A percentile compares a stretch with the other conserved stretches of the same genome.
Evolutionary conservation across 2,113 vertebrate genomes (phyloP).

Genomic region (Vulpes ferrilata): DNA sequence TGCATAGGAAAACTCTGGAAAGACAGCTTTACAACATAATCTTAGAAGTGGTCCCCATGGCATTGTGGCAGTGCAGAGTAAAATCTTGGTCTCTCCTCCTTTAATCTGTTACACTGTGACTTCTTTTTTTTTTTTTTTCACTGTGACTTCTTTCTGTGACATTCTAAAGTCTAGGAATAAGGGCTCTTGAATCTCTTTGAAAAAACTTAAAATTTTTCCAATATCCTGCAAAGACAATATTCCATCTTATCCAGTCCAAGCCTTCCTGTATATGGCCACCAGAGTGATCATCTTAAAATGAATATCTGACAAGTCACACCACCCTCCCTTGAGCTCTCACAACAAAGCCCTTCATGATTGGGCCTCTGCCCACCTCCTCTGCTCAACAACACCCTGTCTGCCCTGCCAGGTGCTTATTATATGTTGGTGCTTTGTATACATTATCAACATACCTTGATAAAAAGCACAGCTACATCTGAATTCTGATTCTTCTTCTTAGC

Average conservation of each 20-base stretch:
- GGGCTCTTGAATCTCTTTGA: background rate
- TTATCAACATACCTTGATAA: background rate
- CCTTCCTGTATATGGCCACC: background rate
- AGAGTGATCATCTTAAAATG: background rate
- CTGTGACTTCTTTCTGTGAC: background rate
- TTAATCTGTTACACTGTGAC: background rate
- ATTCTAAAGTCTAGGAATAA: background rate
- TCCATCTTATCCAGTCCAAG: background rate
- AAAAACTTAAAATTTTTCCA: background rate
- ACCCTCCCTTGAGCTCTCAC: no score
- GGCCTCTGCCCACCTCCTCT: background rate
- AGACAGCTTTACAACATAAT: background rate
- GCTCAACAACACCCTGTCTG: background rate
- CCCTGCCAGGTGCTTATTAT: rapidly evolving
- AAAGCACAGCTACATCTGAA: background rate
- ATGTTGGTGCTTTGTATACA: rapidly evolving
- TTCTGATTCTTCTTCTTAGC: background rate
- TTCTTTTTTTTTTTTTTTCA: background rate
- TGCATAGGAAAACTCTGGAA: background rate
- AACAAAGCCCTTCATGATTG: background rate
- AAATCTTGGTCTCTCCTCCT: background rate
- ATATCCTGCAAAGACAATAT: background rate
- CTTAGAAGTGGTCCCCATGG: background rate
- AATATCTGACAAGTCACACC: background rate
- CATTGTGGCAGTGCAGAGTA: background rate